Percentiles rank a stretch among this genome's conserved stretches.
Conservation (phyloP, 2,797 vertebrate species). For the Pantherophis vulpinus region DNA sequence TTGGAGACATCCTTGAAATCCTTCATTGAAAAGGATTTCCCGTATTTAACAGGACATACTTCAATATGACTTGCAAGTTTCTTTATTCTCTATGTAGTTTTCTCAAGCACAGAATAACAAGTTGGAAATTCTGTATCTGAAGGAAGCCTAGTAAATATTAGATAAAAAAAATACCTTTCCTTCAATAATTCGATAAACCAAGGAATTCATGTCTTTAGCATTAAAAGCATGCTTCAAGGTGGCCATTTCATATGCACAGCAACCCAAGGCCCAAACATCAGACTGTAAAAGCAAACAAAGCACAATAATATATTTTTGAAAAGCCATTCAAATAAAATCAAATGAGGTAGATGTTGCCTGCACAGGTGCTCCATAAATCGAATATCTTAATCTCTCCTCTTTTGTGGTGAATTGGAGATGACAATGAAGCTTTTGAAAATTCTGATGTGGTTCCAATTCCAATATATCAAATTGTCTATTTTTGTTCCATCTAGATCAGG, state of each 20-base stretch:
- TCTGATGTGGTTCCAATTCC: not conserved
- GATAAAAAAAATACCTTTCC: constrained; percentile 86
- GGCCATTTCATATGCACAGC: constrained; percentile 97
- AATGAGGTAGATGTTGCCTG: not conserved
- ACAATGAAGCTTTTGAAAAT: not conserved
- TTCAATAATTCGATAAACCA: constrained; percentile 95
- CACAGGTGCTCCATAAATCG: not conserved
- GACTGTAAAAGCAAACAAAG: constrained; percentile 75
- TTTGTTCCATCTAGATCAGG: not conserved
- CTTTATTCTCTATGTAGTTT: not conserved
- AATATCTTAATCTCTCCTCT: not conserved
- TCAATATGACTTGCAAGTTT: not conserved
- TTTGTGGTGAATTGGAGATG: not conserved
- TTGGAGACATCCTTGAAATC: not conserved
- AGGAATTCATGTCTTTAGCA: constrained; percentile 97
- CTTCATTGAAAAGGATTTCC: not conserved
- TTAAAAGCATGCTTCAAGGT: constrained; percentile 98
- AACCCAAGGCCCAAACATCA: constrained; percentile 96
- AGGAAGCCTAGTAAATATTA: constrained; percentile 15
- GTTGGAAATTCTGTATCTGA: not conserved
- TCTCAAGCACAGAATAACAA: not conserved
- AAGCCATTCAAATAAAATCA: not conserved
- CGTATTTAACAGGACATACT: not conserved
- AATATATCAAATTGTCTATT: not conserved
- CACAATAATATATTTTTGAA: not conserved